These are phyloP conservation scores for Drosophila bocqueti DNA, from an alignment of 1,140 invertebrate species.

Conservation along the genomic window DNA sequence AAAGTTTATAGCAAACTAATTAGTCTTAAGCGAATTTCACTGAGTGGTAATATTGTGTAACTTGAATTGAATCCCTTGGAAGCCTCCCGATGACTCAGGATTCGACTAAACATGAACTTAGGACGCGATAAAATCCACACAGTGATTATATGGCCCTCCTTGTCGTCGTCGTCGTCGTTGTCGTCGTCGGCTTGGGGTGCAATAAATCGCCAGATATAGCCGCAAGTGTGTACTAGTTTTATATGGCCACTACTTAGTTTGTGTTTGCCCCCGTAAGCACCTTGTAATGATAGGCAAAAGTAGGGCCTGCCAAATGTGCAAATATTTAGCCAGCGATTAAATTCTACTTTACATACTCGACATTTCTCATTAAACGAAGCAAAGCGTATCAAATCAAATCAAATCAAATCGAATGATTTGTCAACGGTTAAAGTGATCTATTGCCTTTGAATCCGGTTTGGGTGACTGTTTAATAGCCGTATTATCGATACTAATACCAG, in stretches of 20 bases:
- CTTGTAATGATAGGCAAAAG: constrained; percentile 5
- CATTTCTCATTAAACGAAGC: background rate
- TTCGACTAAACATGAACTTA: constrained; percentile 37
- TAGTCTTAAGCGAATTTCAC: background rate
- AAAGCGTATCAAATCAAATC: background rate
- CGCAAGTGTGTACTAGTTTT: constrained; percentile 19
- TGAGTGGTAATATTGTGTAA: background rate
- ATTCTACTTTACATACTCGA: background rate
- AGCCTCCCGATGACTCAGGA: constrained; percentile 14
- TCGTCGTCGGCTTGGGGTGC: constrained; percentile 17
- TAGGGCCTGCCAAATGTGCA: constrained; percentile 1
- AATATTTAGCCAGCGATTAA: constrained; percentile 12
- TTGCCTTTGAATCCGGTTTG: constrained; percentile 4
- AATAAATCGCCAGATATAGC: constrained; percentile 68
- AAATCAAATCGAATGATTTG: background rate
- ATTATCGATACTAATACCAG: constrained; percentile 1
- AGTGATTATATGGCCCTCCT: constrained; percentile 42
- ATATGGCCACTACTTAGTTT: constrained; percentile 40
- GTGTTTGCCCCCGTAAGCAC: constrained; percentile 31
- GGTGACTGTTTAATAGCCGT: constrained; percentile 4
- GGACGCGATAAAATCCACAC: constrained; percentile 31
- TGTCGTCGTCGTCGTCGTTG: background rate
- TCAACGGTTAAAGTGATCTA: constrained; percentile 1
- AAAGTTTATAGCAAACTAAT: background rate
- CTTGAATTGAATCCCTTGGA: background rate